These are phyloP conservation scores for Bombus ignitus DNA, from an alignment of 1,140 invertebrate genomes.

Conservation along the genomic window DNA sequence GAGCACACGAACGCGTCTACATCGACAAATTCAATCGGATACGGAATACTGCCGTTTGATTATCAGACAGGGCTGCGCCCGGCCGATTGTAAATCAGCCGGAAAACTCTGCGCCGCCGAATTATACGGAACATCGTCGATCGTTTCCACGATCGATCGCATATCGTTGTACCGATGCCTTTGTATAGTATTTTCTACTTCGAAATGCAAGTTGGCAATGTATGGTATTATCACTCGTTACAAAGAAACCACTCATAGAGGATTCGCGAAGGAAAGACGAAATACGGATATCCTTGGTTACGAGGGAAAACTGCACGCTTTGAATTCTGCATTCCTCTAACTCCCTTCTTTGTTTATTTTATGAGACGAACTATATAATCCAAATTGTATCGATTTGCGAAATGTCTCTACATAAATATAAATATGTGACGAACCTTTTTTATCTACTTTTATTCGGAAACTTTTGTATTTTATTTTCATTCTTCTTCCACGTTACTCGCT, in stretches of 20 bases:
- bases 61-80: constrained; percentile 53
- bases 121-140: constrained; percentile 44
- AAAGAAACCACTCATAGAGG: not conserved
- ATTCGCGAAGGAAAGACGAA: not conserved
- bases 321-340: no score
- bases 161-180: not conserved
- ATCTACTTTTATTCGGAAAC: no score
- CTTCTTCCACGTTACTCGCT: not conserved
- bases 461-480: not conserved
- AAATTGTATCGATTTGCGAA: not conserved
- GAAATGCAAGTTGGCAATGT: not conserved
- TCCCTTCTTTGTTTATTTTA: not conserved
- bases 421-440: no score
- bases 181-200: not conserved
- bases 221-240: not conserved
- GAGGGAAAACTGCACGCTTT: no score
- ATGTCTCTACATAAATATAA: no score
- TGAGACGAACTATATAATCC: not conserved
- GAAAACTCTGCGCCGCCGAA: constrained; percentile 34
- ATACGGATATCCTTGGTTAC: no score
- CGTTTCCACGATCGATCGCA: constrained; percentile 9
- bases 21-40: constrained; percentile 62
- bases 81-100: constrained; percentile 68
- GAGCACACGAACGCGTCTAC: constrained; percentile 12
- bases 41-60: constrained; percentile 64